Conservation (phyloP, 2,888 invertebrate genomes). For the Cataglyphis albicans region DNA sequence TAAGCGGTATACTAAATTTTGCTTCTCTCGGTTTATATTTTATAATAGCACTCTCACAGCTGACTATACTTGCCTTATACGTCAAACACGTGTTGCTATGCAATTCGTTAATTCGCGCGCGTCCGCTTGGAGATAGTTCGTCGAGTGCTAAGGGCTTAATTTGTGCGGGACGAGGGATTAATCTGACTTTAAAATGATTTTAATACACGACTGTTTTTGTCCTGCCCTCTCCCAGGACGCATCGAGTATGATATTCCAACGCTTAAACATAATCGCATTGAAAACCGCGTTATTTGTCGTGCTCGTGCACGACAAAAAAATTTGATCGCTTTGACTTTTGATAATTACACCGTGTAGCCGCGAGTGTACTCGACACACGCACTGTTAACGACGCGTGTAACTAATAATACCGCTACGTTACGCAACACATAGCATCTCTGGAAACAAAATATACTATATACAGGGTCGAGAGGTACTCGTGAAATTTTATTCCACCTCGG, state of each 20-base stretch:
- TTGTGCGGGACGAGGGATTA: constrained; percentile 38
- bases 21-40: constrained; percentile 6
- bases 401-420: constrained; percentile 4
- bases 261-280: constrained; percentile 20
- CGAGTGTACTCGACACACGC: constrained; percentile 36
- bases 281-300: not conserved
- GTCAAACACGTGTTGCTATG: constrained; percentile 47
- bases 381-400: constrained; percentile 12
- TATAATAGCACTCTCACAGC: not conserved
- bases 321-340: constrained; percentile 26
- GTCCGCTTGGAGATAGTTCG: constrained; percentile 13
- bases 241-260: not conserved
- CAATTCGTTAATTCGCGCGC: constrained; percentile 32
- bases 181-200: constrained; percentile 29
- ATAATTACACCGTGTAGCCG: constrained; percentile 8
- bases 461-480: not conserved
- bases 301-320: not conserved
- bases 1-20: not conserved
- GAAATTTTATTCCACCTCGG: constrained; percentile 10
- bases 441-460: not conserved
- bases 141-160: constrained; percentile 48
- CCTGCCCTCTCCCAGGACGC: not conserved
- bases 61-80: constrained; percentile 5
- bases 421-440: not conserved
- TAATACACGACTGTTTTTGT: constrained; percentile 19